Evolutionary conservation across 2,888 invertebrate genomes (phyloP), one percentile per base, ranked within the genome.

Genomic region (Eupithecia dodoneata): DNA sequence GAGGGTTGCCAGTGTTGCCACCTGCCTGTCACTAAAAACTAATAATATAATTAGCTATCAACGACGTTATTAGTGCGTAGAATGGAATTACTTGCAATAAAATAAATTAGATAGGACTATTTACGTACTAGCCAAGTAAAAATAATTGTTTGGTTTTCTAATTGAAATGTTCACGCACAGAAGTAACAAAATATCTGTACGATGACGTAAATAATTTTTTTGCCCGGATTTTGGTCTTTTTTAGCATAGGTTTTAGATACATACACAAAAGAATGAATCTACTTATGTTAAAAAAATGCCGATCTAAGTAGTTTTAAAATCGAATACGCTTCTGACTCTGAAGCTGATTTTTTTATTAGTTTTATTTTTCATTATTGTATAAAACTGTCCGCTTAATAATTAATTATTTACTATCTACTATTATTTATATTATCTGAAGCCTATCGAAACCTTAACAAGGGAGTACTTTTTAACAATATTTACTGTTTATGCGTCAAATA

Each of bases 11-110:
- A 69, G 66, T 66, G 15, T 3, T 15, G 45, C 44, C 76, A 77
- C 74, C 76, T 77, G 76, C 59, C 44, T 70, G 72, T 73, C 76
- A 73, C 73, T 69, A 59, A 47, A 47, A 30, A 71, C 67, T 67
- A 59, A 76, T 71, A 47, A 72, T 59, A 69, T 69, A 76, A 72
- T 74, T 72, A 67, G 47, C 30, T 52, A 45, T 72, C 49, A 69
- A 72, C 52, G 71, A 72, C 52, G 70, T 71, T 66, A 69, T 71
- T 63, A 63, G 63, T 49, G 63, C 18, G 66, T 13, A 65, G 12
- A 45, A 63, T 72, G 4, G 13, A 65, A 65, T 66, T 66, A 13
- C 13, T 66, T 18, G 42, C 66, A 42, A 42, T 42, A 66, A 42
- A 42, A 15, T 66, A 42, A 42, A 63, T 63, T 63, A 30, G 30